Base-by-base conservation (phyloP, 2,113 vertebrate genomes). In the Catagonus wagneri region DNA sequence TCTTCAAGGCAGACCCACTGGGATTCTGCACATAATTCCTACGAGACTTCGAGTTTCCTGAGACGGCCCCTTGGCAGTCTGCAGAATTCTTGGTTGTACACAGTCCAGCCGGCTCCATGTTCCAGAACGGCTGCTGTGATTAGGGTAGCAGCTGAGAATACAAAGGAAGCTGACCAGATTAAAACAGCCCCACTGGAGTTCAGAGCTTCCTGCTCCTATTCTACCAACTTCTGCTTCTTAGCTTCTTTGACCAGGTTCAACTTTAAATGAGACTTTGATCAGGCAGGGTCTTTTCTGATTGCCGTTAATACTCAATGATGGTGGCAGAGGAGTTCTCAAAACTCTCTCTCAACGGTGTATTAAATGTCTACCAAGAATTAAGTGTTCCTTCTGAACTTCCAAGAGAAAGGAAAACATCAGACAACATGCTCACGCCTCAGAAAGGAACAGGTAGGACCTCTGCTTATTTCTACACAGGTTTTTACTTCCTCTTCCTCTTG, bases 331-430 rank as follows among this genome's bases (percentile, higher is more conserved):
- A 72, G 19, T 72, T 86, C 86, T 58, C 19, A 86, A 92, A 85
- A 44, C 29, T 63, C 2, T 44, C 56, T 88, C 34, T 89, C 83
- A 79, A 19, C 22, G 87, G 10, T 61, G 44, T 90, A 50, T 93
- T 66, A 90, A 54, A 68, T 61, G 7, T 83, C 68, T 93, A 83
- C 44, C 32, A 65, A 58, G 83, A 76, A 83, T 50, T 69, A 86
- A 85, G 36, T 44, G 15, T 94, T 83, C 10, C 20, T 89, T 68
- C 39, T 95, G 32, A 72, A 90, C 68, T 78, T 72, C 86, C 50
- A 72, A 87, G 80, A 69, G 93, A 89, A 95, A n/a, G 4, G 10
- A 94, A 74, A 84, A 34, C 56, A 81, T 75, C 60, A 81, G 66
- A 63, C 23, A 87, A 71, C 8, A 66, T 56, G 19, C 78, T 39